Conservation (phyloP, 92 coral and sea anemone species). For the Epizoanthus fatuus region DNA sequence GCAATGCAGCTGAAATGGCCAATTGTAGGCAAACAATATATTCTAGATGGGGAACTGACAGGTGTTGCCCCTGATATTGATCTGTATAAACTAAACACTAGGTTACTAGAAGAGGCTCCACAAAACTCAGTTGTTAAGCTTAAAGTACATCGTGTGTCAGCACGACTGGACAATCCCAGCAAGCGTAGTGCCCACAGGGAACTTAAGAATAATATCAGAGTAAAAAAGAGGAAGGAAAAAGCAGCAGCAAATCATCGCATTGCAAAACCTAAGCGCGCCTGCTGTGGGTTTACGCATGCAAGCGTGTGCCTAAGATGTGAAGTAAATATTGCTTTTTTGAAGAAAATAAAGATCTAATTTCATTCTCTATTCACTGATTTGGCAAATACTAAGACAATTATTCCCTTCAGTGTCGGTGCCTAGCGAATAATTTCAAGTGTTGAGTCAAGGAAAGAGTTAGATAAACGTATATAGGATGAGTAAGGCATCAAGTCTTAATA, state of each 20-base stretch:
- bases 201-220: neutral
- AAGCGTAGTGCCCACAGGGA: neutral
- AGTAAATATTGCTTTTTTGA: too few relatives aligned
- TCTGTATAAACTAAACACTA: neutral
- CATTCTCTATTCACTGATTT: too few relatives aligned
- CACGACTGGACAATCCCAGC: constrained; percentile 7
- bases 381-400: too few relatives aligned
- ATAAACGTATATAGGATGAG: too few relatives aligned
- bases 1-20: too few relatives aligned
- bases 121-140: neutral
- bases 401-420: too few relatives aligned
- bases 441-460: too few relatives aligned
- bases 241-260: neutral
- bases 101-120: neutral
- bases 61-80: constrained; percentile 6
- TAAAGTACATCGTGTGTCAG: neutral
- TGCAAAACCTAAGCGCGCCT: neutral
- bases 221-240: neutral
- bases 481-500: too few relatives aligned
- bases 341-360: too few relatives aligned
- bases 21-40: neutral
- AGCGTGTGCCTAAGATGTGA: too few relatives aligned
- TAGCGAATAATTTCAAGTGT: too few relatives aligned
- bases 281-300: too few relatives aligned
- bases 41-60: neutral